Evolutionary conservation across 2,888 invertebrate genomes (phyloP), one percentile per base, ranked within the genome.

Genomic region (Bhutanitis thaidina): DNA sequence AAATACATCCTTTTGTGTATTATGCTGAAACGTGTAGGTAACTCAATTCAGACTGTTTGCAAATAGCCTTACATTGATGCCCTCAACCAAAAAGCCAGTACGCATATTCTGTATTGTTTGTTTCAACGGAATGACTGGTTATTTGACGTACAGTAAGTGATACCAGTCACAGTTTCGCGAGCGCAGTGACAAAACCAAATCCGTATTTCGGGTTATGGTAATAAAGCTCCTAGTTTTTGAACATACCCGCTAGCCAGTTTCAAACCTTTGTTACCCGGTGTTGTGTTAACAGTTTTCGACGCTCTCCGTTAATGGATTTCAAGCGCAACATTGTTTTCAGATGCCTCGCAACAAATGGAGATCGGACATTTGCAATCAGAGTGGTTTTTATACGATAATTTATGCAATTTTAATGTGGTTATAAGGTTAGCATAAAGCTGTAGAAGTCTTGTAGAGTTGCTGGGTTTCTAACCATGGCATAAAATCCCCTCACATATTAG

Each of bases 321-420:
- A 71, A 80, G 78, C 67, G 67, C 77, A 68, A 82, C 82, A 84
- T 80, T 85, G 86, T 85, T 80, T 78, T 77, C 70, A 65, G 61
- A 71, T 67, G 72, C 73, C 72, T 70, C 63, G 66, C 67, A 72
- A 76, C 72, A 73, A 73, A 77, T 74, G 67, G 64, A 64, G 64
- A 70, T 60, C 60, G 65, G 67, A 65, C 69, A 68, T 72, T 70
- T 67, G 67, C 69, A 66, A 67, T 57, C 69, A 65, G 61, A 60
- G 60, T 56, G 60, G 61, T 70, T 77, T 77, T 76, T 71, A 72
- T 67, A 53, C 58, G 48, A 54, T 55, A 32, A 52, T 52, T 44
- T 35, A 15, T 38, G 38, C 38, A 34, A n/a, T 16, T 32, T 30
- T 43, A 30, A 20, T 41, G 29, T 35, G 27, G n/a, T 13, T 40